These are phyloP conservation scores for Lepisosteus oculatus DNA, from an alignment of 2,113 vertebrate genomes.

Conservation along the genomic window DNA sequence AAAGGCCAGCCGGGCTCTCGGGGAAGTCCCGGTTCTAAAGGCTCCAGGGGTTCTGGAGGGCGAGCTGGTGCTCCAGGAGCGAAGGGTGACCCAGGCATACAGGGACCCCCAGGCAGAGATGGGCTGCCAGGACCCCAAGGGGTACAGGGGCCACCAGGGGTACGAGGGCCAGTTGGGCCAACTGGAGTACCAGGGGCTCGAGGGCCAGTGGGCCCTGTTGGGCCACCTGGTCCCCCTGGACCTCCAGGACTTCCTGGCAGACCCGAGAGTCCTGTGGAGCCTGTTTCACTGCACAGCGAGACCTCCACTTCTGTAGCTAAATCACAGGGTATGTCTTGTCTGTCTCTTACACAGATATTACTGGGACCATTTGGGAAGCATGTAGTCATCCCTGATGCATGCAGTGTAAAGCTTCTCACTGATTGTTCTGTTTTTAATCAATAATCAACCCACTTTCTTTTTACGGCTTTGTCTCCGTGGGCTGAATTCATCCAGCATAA, in stretches of 20 bases:
- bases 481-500: no score
- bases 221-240: slow-evolving; percentile 75
- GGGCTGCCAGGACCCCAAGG: slow-evolving; percentile 81
- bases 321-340: slow-evolving; percentile 39
- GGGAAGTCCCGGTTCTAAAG: slow-evolving; percentile 84
- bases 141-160: slow-evolving; percentile 77
- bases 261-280: slow-evolving; percentile 48
- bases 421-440: not conserved
- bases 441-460: not conserved
- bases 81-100: slow-evolving; percentile 80
- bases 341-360: not conserved
- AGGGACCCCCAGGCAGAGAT: slow-evolving; percentile 79
- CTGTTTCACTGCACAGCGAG: slow-evolving; percentile 68
- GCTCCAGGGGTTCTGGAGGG: slow-evolving; percentile 87
- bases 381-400: no score
- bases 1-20: slow-evolving; percentile 82
- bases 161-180: slow-evolving; percentile 77
- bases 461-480: not conserved
- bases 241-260: slow-evolving; percentile 68
- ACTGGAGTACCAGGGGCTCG: slow-evolving; percentile 77
- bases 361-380: no score
- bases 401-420: no score
- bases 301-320: slow-evolving; percentile 41
- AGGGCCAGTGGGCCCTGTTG: slow-evolving; percentile 76
- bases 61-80: slow-evolving; percentile 80